Base-by-base conservation (phyloP, 2,113 vertebrate species). In the Trematocara marginatum region DNA sequence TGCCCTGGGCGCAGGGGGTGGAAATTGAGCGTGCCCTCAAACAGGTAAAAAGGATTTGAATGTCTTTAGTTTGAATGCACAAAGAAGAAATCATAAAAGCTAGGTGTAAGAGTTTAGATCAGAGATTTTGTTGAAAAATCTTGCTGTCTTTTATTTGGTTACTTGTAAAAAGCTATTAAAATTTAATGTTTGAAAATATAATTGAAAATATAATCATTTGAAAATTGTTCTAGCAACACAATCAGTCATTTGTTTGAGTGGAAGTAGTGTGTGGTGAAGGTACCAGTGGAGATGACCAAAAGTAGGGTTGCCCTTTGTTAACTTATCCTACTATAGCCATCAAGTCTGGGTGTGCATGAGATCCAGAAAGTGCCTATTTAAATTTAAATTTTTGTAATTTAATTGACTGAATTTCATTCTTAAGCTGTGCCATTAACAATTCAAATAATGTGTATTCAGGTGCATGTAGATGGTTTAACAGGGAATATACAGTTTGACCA, bases 401-500 rank as follows among this genome's bases (percentile, higher is more conserved):
- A 45, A 42, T 71, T 45, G 5, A 26, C 38, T 31, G 38, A 11
- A 61, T n/a, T 31, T 51, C 5, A 15, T 47, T 29, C 16, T 59
- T 74, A 56, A 26, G 40, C 38, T 52, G 47, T 47, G 8, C 74
- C 15, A 47, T 20, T 64, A 64, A 3, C 38, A 64, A 38, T 74
- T 34, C 29, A 9, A 78, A 45, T n/a, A 38, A 66, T 76, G 2
- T 84, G 38, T 87, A 1, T 80, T 23, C 92, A 99, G 98, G 98
- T 99, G 84, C 97, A 98, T 79, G 98, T 98, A 47, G 97, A 99
- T 95, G 98, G 98, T 85, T 96, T 99, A 54, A 97, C 98, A 4
- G 98, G 98, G 86, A 99, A 98, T 92, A 99, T 99, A 93, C 98
- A 99, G 91, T 99, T 99, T 94, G 98, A 99, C 93, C 98, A 98